These are phyloP conservation scores for Channallabes apus DNA, from an alignment of 2,797 vertebrate species.

Conservation along the genomic window DNA sequence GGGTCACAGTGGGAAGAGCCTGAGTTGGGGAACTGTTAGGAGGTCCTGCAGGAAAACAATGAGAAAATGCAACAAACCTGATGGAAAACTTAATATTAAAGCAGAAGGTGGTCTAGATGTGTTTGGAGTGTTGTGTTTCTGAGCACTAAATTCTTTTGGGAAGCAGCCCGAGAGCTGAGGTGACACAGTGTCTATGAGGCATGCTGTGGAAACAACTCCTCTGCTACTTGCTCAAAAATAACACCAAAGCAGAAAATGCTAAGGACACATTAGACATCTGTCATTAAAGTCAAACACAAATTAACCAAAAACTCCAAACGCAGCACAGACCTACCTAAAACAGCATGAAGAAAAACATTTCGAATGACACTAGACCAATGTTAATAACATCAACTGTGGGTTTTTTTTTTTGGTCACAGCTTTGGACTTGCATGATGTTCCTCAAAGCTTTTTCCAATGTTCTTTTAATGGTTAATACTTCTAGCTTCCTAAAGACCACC, in stretches of 20 bases:
- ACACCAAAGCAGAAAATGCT: constrained; percentile 24
- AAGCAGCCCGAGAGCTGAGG: constrained; percentile 15
- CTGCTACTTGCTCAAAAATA: constrained; percentile 26
- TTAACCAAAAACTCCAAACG: constrained; percentile 2
- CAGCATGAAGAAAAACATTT: background rate
- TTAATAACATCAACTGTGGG: background rate
- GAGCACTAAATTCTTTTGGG: background rate
- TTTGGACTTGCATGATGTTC: background rate
- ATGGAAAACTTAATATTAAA: background rate
- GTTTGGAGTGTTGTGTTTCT: background rate
- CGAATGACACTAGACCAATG: background rate
- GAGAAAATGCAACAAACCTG: background rate
- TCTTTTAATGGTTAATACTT: background rate
- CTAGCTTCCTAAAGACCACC: background rate
- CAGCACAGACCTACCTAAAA: background rate
- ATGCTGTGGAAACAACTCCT: constrained; percentile 35
- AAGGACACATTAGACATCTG: constrained; percentile 4
- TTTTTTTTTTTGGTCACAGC: background rate
- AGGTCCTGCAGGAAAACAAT: constrained; percentile 72
- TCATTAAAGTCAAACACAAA: constrained; percentile 27
- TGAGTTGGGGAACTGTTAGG: constrained; percentile 79
- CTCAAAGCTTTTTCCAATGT: background rate
- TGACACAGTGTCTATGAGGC: background rate
- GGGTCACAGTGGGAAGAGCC: constrained; percentile 83
- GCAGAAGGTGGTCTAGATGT: background rate